Base-by-base conservation (phyloP, 2,797 vertebrate genomes). In the Cuculus canorus region DNA sequence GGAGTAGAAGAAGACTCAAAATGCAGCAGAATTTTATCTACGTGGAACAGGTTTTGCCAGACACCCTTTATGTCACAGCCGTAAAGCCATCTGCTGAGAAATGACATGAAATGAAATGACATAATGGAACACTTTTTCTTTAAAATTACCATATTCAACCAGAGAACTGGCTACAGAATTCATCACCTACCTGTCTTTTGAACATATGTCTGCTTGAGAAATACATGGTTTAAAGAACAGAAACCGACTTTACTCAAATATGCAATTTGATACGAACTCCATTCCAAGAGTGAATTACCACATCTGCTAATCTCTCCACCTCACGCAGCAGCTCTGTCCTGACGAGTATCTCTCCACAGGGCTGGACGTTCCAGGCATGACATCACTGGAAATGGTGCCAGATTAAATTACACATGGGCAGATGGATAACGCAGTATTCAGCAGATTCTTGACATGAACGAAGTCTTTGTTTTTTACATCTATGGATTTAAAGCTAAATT, bases 331-430 rank as follows among this genome's bases (percentile, higher is more conserved):
- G 64, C 73, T 90, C 80, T 8, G 1, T 79, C 88, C 60, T 35
- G 0, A 33, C 1, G 2, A 92, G 79, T 87, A 88, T 90, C 85
- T 91, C 92, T 88, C 60, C 91, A 50, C 81, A 73, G 77, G 53
- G 68, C 70, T 95, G 94, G 86, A 94, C 11, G 8, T 90, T 96
- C 85, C 94, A 95, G 87, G 90, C 90, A 94, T 97, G 95, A 96
- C 95, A 96, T 97, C 92, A 96, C 73, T 96, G 82, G 75, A 96
- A 94, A 28, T 15, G 22, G 28, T 86, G 94, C 95, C 95, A 96
- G 92, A 90, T 80, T 47, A 53, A 96, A 95, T 96, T 92, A 88
- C 70, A 91, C 77, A 96, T 18, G 66, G 90, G 80, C 85, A 92
- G 73, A 94, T 95, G 91, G 85, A 96, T 80, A 96, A 81, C 2